These are phyloP conservation scores for Pseudorectes ferrugineus DNA, from an alignment of 2,113 vertebrate species.

Conservation along the genomic window DNA sequence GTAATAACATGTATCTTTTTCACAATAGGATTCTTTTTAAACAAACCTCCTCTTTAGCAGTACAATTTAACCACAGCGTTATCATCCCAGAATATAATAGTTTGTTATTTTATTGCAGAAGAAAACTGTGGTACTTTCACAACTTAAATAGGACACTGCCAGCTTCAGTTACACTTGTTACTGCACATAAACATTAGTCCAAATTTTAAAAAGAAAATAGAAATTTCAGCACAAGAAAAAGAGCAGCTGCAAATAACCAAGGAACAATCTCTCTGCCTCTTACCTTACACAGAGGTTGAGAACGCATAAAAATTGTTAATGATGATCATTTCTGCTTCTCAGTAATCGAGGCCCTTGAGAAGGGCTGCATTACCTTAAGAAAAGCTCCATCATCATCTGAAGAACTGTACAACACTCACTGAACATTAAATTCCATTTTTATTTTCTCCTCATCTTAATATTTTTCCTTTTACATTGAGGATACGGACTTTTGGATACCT, in stretches of 20 bases:
- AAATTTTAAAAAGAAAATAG: not conserved
- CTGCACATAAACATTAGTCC: not conserved
- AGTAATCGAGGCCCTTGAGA: not conserved
- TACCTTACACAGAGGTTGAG: not conserved
- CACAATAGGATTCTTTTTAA: not conserved
- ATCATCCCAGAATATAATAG: not conserved
- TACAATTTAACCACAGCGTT: not conserved
- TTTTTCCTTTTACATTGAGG: not conserved
- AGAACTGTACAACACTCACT: not conserved
- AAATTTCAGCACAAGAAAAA: not conserved
- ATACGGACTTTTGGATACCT: not conserved
- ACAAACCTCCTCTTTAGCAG: not conserved
- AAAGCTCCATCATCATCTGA: not conserved
- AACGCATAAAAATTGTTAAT: not conserved
- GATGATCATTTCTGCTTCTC: not conserved
- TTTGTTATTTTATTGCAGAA: not conserved
- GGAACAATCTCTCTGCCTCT: not conserved
- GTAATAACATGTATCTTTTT: not conserved
- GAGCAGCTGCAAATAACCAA: not conserved
- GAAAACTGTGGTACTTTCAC: not conserved
- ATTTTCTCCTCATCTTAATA: not conserved
- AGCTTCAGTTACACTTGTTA: not conserved
- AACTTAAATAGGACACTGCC: not conserved
- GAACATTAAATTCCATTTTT: not conserved
- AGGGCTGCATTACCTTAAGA: not conserved